Conservation (phyloP, 1,140 invertebrate genomes). For the Solenopsis fugax region DNA sequence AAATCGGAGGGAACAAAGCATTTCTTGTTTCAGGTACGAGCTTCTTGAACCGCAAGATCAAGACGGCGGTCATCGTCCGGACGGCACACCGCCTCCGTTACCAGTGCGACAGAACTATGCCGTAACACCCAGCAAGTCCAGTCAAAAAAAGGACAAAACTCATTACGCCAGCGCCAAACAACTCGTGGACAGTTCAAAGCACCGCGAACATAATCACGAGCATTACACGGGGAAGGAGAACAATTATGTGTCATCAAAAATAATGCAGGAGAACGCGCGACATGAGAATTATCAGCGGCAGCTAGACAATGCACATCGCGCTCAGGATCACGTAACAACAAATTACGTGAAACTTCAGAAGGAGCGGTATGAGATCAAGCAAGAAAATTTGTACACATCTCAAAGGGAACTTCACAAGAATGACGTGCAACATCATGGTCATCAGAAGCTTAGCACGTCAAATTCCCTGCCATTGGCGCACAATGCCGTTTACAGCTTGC, state of each 20-base stretch:
- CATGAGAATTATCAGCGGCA: slow-evolving; percentile 82
- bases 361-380: slow-evolving; percentile 84
- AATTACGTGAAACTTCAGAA: slow-evolving; percentile 84
- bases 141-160: slow-evolving; percentile 82
- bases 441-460: slow-evolving; percentile 81
- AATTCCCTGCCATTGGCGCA: slow-evolving; percentile 80
- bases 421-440: slow-evolving; percentile 76
- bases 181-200: slow-evolving; percentile 74
- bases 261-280: slow-evolving; percentile 80
- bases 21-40: slow-evolving; percentile 85
- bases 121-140: slow-evolving; percentile 74
- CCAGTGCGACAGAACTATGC: slow-evolving; percentile 84
- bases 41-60: slow-evolving; percentile 86
- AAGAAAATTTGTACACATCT: slow-evolving; percentile 82
- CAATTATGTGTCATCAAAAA: slow-evolving; percentile 82
- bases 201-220: slow-evolving; percentile 78
- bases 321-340: slow-evolving; percentile 76
- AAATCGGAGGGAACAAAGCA: not conserved
- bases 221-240: slow-evolving; percentile 80
- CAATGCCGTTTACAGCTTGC: slow-evolving; percentile 80
- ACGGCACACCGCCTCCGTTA: slow-evolving; percentile 86
- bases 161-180: slow-evolving; percentile 80
- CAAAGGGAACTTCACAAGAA: slow-evolving; percentile 83
- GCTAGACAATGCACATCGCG: slow-evolving; percentile 79
- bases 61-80: slow-evolving; percentile 75